Conservation (phyloP, 37 sponge, comb jelly and placozoan species). For the Agelas oroides region DNA sequence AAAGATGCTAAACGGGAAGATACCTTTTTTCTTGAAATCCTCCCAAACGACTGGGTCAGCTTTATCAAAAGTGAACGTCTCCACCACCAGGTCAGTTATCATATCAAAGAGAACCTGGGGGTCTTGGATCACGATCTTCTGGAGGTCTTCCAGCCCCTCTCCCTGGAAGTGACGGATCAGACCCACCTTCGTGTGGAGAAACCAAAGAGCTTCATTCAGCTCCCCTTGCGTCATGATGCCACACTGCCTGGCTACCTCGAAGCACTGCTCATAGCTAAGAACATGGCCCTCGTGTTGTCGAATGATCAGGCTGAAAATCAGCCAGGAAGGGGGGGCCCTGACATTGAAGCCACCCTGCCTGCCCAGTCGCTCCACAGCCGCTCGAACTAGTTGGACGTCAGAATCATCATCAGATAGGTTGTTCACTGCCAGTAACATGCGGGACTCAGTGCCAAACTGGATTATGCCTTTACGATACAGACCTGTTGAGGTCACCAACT, state of each 20-base stretch:
- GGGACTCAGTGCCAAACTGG: background rate
- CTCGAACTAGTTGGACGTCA: background rate
- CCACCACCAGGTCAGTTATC: background rate
- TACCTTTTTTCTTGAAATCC: background rate
- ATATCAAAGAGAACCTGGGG: background rate
- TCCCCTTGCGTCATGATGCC: background rate
- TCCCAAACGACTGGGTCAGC: background rate
- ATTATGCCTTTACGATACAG: background rate
- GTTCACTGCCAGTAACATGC: background rate
- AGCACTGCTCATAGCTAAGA: background rate
- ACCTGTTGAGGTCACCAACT: background rate
- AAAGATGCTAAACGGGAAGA: background rate
- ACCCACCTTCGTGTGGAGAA: conserved; percentile 1
- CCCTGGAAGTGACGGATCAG: background rate
- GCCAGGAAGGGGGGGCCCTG: background rate
- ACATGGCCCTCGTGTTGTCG: background rate
- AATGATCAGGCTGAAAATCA: background rate
- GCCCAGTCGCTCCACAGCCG: conserved; percentile 7
- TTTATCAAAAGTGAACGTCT: background rate
- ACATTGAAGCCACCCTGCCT: background rate
- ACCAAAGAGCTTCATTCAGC: background rate
- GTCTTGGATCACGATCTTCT: background rate
- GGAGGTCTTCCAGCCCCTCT: background rate
- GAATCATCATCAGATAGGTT: background rate
- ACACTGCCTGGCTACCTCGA: background rate